Base-by-base conservation (phyloP, 2,797 vertebrate species). In the Microctenopoma stevenorrisi region DNA sequence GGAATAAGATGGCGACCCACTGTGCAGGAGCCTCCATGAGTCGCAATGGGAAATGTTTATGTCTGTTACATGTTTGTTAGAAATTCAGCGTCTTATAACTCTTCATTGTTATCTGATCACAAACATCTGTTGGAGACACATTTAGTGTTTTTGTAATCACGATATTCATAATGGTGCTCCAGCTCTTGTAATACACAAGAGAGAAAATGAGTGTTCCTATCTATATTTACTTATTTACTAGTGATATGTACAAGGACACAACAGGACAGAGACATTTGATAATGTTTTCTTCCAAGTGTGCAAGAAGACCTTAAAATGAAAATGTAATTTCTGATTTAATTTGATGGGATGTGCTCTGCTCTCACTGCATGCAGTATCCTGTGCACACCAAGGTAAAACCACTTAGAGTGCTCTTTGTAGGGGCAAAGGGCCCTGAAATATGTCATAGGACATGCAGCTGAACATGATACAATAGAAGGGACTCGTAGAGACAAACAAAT, bases 301-400 rank as follows among this genome's bases (percentile, higher is more conserved):
- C 37, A 40, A 64, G 54, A 62, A 68, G 55, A 83, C 81, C 81
- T 72, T 83, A 81, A 87, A 74, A 78, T 82, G 82, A 68, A 88
- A 83, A 76, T 70, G 59, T 61, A 74, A 82, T 84, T 76, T 88
- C 60, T 68, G 72, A 52, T 70, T 67, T 76, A 77, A 81, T 82
- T 74, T 81, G 87, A 86, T 70, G 78, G 76, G 60, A 81, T 78
- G 79, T 62, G 50, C 48, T 30, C 28, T 30, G 28, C 3, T 30
- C 28, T 30, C 22, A 53, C 25, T 38, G 30, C 13, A 13, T 28
- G 57, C 63, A 56, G 55, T 53, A 43, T 71, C 66, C 44, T 49
- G 49, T 12, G 49, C 15, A 53, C 37, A 42, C 42, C 13, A 59
- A 74, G 66, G 61, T 52, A 60, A 76, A 70, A 48, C 52, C 48